Evolutionary conservation across 37 sponge, comb jelly and placozoan genomes (phyloP), one percentile per base, ranked within the genome.

Genomic region (Agelas oroides): DNA sequence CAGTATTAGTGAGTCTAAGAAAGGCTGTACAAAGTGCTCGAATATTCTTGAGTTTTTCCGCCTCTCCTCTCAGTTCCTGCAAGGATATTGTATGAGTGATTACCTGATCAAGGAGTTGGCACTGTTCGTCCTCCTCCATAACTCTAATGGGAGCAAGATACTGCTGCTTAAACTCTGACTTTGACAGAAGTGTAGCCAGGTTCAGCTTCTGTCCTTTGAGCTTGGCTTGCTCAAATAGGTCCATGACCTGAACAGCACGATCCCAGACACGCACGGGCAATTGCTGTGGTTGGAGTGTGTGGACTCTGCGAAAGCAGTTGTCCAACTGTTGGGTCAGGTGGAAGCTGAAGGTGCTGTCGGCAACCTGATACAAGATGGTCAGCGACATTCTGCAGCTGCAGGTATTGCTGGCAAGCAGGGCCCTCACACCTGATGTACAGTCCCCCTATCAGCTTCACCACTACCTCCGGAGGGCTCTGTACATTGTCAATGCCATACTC

Each of bases 121-220:
- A 53, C 28, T 74, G 75, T 5, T 56, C 56, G 11, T 18, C 27
- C 23, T 54, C 32, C 6, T 46, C 55, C 23, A 74, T 18, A 14
- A 24, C 21, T 14, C 58, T 8, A 46, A 74, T 20, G 6, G 75
- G 75, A 11, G 56, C 58, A 15, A 74, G 39, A 52, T 74, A 53
- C 13, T 74, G 75, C 57, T 74, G 55, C 27, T 74, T 74, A 55
- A 74, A 74, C 21, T 56, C 30, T 59, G 62, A 65, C 33, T 56
- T 59, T 11, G 65, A 19, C 12, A 60, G n/a, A 3, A 62, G 30
- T 5, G 21, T 32, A 21, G 27, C n/a, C 65, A 58, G 38, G 13
- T 56, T 56, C 40, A 74, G 75, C 57, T 53, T 41, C 57, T 74
- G 75, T 6, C 58, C 75, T 24, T 74, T 74, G 24, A 74, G 58